A percentile compares a stretch with the other conserved stretches of the same genome.
phyloP scores from a whole-genome alignment of 1,140 invertebrate species.

The Drosophila truncata region DNA sequence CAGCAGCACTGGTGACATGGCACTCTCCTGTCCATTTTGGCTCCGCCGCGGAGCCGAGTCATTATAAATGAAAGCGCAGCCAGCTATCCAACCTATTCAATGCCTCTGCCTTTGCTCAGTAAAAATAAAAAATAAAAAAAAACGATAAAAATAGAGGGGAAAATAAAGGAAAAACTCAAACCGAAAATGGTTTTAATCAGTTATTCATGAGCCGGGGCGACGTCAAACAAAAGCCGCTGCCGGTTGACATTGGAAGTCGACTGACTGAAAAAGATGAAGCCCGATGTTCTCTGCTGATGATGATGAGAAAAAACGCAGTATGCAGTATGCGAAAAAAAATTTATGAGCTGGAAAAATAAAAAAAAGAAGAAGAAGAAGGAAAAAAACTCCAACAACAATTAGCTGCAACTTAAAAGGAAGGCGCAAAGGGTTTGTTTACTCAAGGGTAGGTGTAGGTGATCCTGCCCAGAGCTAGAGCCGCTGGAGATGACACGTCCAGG shows the following conservation, averaged over 20 bases:
- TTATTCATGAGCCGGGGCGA: slow-evolving; percentile 78
- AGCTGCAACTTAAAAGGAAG: slow-evolving; percentile 75
- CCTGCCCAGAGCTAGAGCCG: slow-evolving; percentile 17
- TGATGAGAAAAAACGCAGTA: slow-evolving; percentile 26
- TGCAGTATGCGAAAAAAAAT: slow-evolving; percentile 68
- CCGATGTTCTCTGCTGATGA: slow-evolving; percentile 4
- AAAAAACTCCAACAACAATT: slow-evolving; percentile 74
- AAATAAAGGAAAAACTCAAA: slow-evolving; percentile 52
- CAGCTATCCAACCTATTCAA: slow-evolving; percentile 35
- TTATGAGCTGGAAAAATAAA: slow-evolving; percentile 76
- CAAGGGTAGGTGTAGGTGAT: slow-evolving; percentile 12
- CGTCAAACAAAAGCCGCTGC: slow-evolving; percentile 77
- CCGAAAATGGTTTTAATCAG: slow-evolving; percentile 82
- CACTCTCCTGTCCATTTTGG: slow-evolving; percentile 46
- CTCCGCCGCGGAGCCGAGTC: slow-evolving; percentile 46
- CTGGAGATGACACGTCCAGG: slow-evolving; percentile 63
- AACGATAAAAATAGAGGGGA: slow-evolving; percentile 21
- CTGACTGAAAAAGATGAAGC: slow-evolving; percentile 41
- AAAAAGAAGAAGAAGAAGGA: slow-evolving; percentile 3
- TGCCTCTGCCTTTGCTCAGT: slow-evolving; percentile 8
- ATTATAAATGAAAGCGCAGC: slow-evolving; percentile 76
- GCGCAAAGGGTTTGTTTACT: slow-evolving; percentile 55
- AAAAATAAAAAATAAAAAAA: slow-evolving; percentile 10
- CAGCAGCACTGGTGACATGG: slow-evolving; percentile 36
- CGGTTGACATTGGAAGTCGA: slow-evolving; percentile 78